phyloP scores from a whole-genome alignment of 92 coral and sea anemone species.

The Desmophyllum pertusum region DNA sequence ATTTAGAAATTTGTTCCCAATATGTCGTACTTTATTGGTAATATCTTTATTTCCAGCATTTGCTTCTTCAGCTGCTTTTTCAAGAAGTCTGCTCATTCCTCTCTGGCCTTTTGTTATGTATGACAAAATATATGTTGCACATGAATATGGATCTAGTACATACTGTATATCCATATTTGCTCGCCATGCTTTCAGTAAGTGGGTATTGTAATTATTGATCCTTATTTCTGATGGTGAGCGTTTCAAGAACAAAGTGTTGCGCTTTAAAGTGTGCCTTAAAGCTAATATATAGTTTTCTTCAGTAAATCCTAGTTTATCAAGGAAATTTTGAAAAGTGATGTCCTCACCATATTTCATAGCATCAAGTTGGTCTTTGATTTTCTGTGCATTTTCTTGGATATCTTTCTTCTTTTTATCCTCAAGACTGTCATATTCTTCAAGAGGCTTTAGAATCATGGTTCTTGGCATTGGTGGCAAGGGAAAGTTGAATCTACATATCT shows the following conservation, averaged over 20 bases:
- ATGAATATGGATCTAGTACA: constrained; percentile 56
- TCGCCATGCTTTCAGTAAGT: constrained; percentile 40
- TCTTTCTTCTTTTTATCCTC: constrained; percentile 16
- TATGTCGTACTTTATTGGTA: constrained; percentile 30
- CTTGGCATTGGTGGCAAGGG: constrained; percentile 30
- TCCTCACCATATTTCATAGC: constrained; percentile 24
- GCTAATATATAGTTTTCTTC: constrained; percentile 40
- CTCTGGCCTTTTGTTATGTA: no score
- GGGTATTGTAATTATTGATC: constrained; percentile 23
- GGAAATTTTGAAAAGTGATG: constrained; percentile 32
- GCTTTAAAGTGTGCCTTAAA: constrained; percentile 36
- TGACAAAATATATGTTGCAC: no score
- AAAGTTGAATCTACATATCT: constrained; percentile 21
- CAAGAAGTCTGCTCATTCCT: constrained; percentile 63
- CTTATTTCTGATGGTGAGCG: constrained; percentile 42
- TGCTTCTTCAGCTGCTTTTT: constrained; percentile 58
- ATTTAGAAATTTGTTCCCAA: constrained; percentile 64
- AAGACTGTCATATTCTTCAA: constrained; percentile 18
- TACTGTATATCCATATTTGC: constrained; percentile 66
- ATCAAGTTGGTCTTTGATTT: constrained; percentile 29
- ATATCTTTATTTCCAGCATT: constrained; percentile 62
- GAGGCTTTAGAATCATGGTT: constrained; percentile 48
- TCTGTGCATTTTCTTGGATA: constrained; percentile 23
- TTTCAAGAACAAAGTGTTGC: constrained; percentile 37
- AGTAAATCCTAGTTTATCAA: constrained; percentile 12